Evolutionary conservation across 2,797 vertebrate genomes (phyloP), one percentile per base, ranked within the genome.

Genomic region (Argentina silus): DNA sequence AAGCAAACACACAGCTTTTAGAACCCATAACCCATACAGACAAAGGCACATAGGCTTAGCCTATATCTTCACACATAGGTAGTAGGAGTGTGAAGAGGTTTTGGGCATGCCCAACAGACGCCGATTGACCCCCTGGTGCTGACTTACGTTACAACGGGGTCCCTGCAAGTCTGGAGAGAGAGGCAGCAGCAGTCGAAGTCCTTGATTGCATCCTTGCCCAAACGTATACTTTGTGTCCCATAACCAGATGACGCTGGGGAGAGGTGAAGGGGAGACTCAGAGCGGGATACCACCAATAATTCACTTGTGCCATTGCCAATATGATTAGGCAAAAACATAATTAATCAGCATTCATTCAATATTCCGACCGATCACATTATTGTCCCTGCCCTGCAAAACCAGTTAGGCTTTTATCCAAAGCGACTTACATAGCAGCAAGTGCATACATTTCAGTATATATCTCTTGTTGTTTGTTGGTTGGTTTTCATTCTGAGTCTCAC

Each of bases 111-210:
- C n/a, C n/a, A n/a, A n/a, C n/a, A n/a, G n/a, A n/a, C n/a, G n/a
- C n/a, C n/a, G n/a, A n/a, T n/a, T n/a, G n/a, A n/a, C n/a, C 27
- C 27, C 27, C 27, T 36, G 27, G n/a, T 19, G 15, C 12, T 51
- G 6, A 87, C 93, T 53, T 90, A 97, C 96, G 96, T 98, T 67
- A 97, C 82, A 0, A 97, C 95, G 0, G 96, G 96, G 66, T 95
- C 89, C 17, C 94, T 92, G 81, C 96, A 98, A 1, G 96, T 94
- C 84, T 98, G 96, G 78, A 98, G 86, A 0, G 96, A 97, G 2
- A 98, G 92, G 73, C 94, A 96, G 79, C 96, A 98, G 85, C 96
- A 98, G 85, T 97, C 96, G 15, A 97, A 98, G 86, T 98, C 96
- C 83, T 98, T 98, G 63, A 97, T 95, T 0, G 96, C 95, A 43